Percentiles rank a stretch among this genome's conserved stretches.
phyloP scores from a whole-genome alignment of 1,140 invertebrate genomes.

The Patella vulgata region DNA sequence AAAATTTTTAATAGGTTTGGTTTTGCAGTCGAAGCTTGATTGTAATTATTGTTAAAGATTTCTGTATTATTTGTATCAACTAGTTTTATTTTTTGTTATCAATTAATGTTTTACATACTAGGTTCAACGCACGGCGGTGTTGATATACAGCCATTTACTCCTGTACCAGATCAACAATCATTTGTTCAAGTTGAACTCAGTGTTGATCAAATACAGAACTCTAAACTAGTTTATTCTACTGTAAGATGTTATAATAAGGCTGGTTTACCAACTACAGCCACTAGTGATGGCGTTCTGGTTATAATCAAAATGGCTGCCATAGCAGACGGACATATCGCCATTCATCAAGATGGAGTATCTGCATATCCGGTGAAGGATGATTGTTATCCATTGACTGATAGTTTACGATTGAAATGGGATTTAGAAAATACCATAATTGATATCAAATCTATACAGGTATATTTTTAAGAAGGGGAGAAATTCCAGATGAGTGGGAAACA shows the following conservation, averaged over 20 bases:
- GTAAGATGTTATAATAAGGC: slow-evolving; percentile 35
- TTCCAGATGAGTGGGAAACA: background rate
- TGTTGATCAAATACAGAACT: background rate
- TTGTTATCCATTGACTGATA: slow-evolving; percentile 12
- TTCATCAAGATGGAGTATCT: slow-evolving; percentile 9
- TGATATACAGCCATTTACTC: slow-evolving; percentile 9
- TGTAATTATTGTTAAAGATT: no score
- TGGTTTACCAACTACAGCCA: slow-evolving; percentile 18
- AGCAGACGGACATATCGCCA: slow-evolving; percentile 1
- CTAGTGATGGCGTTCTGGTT: slow-evolving; percentile 36
- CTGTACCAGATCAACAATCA: background rate
- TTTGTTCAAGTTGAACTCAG: slow-evolving; percentile 1
- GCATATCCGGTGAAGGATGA: slow-evolving; percentile 18
- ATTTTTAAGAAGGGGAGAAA: no score
- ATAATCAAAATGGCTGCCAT: background rate
- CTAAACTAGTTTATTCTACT: slow-evolving; percentile 23
- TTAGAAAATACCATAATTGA: background rate
- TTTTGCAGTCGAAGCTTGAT: no score
- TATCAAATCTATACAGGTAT: slow-evolving; percentile 1
- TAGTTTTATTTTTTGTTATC: background rate
- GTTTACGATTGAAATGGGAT: slow-evolving; percentile 9
- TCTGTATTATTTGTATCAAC: background rate
- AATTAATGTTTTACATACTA: background rate
- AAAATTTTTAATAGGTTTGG: no score
- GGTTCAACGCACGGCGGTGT: background rate